Percentiles rank a stretch among this genome's conserved stretches.
Evolutionary conservation across 2,888 invertebrate species (phyloP).

Genomic region (Watsonalla binaria): DNA sequence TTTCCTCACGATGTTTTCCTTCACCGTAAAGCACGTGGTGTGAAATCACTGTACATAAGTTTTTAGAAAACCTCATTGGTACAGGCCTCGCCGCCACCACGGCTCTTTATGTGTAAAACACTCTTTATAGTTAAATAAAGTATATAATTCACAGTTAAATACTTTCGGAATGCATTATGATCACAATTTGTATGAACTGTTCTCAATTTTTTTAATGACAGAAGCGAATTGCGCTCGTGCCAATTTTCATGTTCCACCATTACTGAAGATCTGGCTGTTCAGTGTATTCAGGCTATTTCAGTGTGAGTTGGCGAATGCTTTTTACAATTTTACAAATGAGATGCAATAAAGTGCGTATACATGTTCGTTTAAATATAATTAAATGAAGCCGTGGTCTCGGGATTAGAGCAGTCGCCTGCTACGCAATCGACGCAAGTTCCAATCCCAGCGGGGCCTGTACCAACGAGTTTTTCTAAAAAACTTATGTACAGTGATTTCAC

Average conservation of each 20-base stretch:
- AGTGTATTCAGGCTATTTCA: not conserved
- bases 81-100: too few relatives aligned
- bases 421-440: too few relatives aligned
- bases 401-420: too few relatives aligned
- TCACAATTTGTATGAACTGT: not conserved
- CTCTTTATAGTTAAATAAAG: not conserved
- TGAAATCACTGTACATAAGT: too few relatives aligned
- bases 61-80: too few relatives aligned
- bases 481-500: too few relatives aligned
- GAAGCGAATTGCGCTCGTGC: not conserved
- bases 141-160: not conserved
- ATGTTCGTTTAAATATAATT: not conserved
- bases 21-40: too few relatives aligned
- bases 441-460: too few relatives aligned
- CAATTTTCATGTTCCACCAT: not conserved
- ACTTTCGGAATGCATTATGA: not conserved
- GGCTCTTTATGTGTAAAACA: too few relatives aligned
- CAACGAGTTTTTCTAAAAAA: too few relatives aligned
- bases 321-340: not conserved
- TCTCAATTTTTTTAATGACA: not conserved
- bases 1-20: too few relatives aligned
- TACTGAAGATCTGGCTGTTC: not conserved
- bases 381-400: too few relatives aligned
- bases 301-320: not conserved
- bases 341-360: not conserved